Conservation (phyloP, 1,140 invertebrate species). For the Diorhabda elongata region DNA sequence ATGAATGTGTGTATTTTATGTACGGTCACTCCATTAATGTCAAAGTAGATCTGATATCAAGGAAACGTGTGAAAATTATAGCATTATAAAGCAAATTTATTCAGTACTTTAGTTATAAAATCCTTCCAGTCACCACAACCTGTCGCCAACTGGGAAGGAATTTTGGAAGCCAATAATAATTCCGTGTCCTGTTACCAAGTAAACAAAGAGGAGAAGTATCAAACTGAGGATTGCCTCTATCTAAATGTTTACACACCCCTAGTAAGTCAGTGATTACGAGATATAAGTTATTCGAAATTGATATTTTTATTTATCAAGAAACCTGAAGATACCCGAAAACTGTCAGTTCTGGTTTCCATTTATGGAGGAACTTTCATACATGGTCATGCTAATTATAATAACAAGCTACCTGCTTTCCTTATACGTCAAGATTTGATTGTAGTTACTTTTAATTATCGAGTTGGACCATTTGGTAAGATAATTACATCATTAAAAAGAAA, state of each 20-base stretch:
- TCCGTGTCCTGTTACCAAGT: not conserved
- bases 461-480: constrained; percentile 26
- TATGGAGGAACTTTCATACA: constrained; percentile 11
- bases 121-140: constrained; percentile 5
- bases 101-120: too few relatives aligned
- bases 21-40: too few relatives aligned
- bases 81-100: too few relatives aligned
- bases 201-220: not conserved
- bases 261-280: not conserved
- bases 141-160: not conserved
- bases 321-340: not conserved
- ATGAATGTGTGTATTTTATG: too few relatives aligned
- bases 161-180: not conserved
- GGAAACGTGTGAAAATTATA: too few relatives aligned
- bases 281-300: too few relatives aligned
- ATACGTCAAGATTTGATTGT: constrained; percentile 10
- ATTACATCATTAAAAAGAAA: constrained; percentile 10
- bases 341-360: constrained; percentile 14
- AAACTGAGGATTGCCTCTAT: constrained; percentile 7
- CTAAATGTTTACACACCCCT: constrained; percentile 3
- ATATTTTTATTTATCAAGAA: not conserved
- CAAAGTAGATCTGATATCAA: too few relatives aligned
- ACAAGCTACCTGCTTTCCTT: not conserved
- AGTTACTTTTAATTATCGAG: constrained; percentile 15
- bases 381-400: not conserved